Conservation (phyloP, 2,888 invertebrate species). For the Drosophila cracens region DNA sequence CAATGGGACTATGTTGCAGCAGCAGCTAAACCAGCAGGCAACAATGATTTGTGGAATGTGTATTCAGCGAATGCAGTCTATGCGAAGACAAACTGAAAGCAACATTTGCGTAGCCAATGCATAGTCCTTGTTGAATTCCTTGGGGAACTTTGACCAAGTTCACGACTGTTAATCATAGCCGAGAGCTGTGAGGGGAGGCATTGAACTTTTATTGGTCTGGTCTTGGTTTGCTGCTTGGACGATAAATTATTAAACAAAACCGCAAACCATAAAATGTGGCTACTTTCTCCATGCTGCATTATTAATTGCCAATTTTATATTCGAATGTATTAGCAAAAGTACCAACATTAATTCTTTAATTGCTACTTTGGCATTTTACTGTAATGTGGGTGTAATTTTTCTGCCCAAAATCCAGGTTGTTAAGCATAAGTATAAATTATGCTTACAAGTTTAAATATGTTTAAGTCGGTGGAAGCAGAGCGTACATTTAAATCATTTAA, state of each 20-base stretch:
- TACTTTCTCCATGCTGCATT: constrained; percentile 16
- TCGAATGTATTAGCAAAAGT: constrained; percentile 6
- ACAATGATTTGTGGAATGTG: constrained; percentile 33
- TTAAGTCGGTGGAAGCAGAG: neutral
- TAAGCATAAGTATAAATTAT: neutral
- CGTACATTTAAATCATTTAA: neutral
- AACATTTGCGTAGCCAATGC: constrained; percentile 50
- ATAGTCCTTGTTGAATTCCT: neutral
- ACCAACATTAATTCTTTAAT: constrained; percentile 18
- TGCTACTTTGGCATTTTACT: constrained; percentile 9
- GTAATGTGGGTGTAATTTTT: too few relatives aligned
- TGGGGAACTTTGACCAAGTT: constrained; percentile 14
- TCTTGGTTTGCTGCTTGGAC: constrained; percentile 6
- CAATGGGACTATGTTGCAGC: neutral
- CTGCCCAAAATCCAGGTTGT: neutral
- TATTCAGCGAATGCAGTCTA: constrained; percentile 28
- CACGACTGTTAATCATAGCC: constrained; percentile 11
- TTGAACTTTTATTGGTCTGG: constrained; percentile 24
- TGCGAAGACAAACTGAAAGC: neutral
- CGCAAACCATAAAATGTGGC: constrained; percentile 12
- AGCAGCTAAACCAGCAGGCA: neutral
- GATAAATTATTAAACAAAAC: constrained; percentile 24
- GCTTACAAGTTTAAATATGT: neutral
- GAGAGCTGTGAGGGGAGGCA: neutral
- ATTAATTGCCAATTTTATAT: constrained; percentile 20